phyloP scores from a whole-genome alignment of 2,113 vertebrate genomes.

The Ceratotherium simum region DNA sequence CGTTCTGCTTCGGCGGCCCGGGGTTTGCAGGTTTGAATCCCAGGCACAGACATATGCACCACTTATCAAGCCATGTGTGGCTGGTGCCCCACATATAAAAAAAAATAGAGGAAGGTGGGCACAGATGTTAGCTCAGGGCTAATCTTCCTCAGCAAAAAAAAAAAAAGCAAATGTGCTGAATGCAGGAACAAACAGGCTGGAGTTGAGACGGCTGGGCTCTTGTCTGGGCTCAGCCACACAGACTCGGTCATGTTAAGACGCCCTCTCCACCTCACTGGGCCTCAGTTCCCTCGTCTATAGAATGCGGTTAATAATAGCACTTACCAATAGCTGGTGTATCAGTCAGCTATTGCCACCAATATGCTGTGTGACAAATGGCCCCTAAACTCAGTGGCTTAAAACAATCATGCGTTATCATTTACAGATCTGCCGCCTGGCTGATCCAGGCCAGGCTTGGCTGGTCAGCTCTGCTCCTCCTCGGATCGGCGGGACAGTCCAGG shows the following conservation, averaged over 20 bases:
- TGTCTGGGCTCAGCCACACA: neutral
- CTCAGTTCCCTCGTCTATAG: neutral
- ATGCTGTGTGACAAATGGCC: neutral
- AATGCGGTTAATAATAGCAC: too few relatives aligned
- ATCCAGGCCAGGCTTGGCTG: neutral
- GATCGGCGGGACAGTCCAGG: neutral
- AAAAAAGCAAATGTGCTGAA: neutral
- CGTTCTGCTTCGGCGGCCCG: too few relatives aligned
- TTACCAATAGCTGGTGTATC: neutral
- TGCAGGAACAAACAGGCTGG: fast-evolving
- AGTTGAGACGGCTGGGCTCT: neutral
- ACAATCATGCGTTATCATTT: fast-evolving
- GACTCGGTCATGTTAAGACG: neutral
- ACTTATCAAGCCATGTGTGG: too few relatives aligned
- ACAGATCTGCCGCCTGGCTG: neutral
- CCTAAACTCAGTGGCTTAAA: neutral
- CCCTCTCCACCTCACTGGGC: neutral
- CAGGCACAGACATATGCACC: too few relatives aligned
- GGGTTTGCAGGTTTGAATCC: too few relatives aligned
- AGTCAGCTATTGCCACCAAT: neutral
- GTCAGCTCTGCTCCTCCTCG: fast-evolving
- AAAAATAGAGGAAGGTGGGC: too few relatives aligned
- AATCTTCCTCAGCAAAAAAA: too few relatives aligned
- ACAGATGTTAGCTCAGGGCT: too few relatives aligned
- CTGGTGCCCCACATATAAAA: too few relatives aligned